These are phyloP conservation scores for Macropus fuliginosus DNA, from an alignment of 2,797 vertebrate species.

Conservation along the genomic window DNA sequence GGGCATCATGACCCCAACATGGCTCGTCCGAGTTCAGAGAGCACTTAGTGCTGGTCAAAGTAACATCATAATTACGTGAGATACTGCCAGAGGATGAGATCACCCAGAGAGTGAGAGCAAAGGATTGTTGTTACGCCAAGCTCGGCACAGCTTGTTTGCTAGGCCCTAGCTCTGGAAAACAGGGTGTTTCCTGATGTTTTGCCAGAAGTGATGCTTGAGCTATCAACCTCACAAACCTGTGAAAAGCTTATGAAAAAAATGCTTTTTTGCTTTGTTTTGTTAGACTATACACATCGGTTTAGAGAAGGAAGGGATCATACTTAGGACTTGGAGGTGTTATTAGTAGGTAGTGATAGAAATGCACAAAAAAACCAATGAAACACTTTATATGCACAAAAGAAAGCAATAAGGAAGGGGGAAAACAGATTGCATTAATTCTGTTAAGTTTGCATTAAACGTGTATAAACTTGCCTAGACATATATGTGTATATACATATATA, in stretches of 20 bases:
- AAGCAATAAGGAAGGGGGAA: background rate
- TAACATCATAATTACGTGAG: too few species aligned
- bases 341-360: background rate
- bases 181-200: background rate
- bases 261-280: background rate
- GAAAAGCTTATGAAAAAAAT: background rate
- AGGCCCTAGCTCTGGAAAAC: background rate
- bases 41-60: background rate
- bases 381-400: background rate
- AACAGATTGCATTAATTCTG: background rate
- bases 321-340: background rate
- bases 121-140: background rate
- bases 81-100: too few species aligned
- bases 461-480: background rate
- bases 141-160: background rate
- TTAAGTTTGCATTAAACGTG: background rate
- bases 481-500: background rate
- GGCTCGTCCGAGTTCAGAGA: background rate
- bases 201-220: background rate
- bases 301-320: background rate
- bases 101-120: background rate
- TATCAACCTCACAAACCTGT: background rate
- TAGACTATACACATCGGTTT: background rate
- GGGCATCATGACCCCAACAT: background rate
- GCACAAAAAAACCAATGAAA: background rate